Percentiles rank a stretch among this genome's conserved stretches.
phyloP scores from a whole-genome alignment of 2,113 vertebrate species.

The Cyrtonyx montezumae region DNA sequence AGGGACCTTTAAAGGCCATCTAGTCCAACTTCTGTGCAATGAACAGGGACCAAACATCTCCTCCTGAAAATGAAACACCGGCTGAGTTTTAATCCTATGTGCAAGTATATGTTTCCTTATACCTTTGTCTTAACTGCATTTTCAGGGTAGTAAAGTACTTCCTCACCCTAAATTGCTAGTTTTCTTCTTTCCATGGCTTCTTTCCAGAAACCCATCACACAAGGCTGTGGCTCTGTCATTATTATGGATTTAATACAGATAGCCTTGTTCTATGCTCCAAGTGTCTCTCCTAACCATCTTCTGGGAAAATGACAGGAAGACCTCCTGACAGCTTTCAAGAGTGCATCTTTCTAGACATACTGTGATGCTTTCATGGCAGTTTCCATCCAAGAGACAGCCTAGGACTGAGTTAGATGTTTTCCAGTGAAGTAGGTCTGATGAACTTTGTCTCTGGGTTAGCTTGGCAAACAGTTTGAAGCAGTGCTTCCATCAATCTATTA shows the following conservation, averaged over 20 bases:
- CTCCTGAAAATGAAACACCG: not conserved
- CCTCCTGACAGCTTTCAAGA: not conserved
- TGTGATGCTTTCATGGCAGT: not conserved
- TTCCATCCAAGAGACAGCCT: not conserved
- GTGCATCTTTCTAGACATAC: no score
- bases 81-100: not conserved
- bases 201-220: not conserved
- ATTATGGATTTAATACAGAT: not conserved
- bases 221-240: not conserved
- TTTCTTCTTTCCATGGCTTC: not conserved
- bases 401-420: not conserved
- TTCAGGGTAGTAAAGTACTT: not conserved
- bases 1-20: not conserved
- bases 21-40: not conserved
- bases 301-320: not conserved
- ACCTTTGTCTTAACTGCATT: not conserved
- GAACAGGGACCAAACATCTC: not conserved
- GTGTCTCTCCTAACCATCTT: not conserved
- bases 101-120: not conserved
- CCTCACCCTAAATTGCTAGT: not conserved
- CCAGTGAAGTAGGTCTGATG: not conserved
- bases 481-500: not conserved
- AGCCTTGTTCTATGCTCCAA: not conserved
- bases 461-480: not conserved
- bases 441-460: not conserved